phyloP scores from a whole-genome alignment of 2,888 invertebrate genomes.

The Microdon myrmicae region DNA sequence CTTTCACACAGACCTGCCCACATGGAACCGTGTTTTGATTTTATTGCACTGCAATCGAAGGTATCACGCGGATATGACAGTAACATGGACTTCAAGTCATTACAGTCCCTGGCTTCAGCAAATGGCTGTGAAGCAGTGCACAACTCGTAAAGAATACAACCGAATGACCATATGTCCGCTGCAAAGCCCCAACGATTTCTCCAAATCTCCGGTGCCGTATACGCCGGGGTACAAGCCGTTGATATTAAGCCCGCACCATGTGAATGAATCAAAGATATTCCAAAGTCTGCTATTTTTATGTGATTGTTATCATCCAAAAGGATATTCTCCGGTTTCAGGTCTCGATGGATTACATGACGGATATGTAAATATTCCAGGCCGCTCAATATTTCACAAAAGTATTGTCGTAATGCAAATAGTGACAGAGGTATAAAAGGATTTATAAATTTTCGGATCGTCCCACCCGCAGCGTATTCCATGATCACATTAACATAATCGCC shows the following conservation, averaged over 20 bases:
- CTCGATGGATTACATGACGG: slow-evolving; percentile 70
- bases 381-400: slow-evolving; percentile 66
- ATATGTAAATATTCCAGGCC: slow-evolving; percentile 65
- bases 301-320: slow-evolving; percentile 74
- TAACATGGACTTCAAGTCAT: slow-evolving; percentile 52
- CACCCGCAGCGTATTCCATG: slow-evolving; percentile 63
- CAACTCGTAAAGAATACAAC: slow-evolving; percentile 77
- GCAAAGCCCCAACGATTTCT: slow-evolving; percentile 76
- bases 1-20: slow-evolving; percentile 59
- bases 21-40: slow-evolving; percentile 53
- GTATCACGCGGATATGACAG: slow-evolving; percentile 4
- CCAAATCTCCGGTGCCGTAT: slow-evolving; percentile 79
- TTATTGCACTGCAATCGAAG: slow-evolving; percentile 55
- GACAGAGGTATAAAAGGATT: slow-evolving; percentile 43
- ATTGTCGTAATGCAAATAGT: slow-evolving; percentile 59
- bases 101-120: slow-evolving; percentile 39
- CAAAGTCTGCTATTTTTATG: slow-evolving; percentile 79
- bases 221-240: slow-evolving; percentile 75
- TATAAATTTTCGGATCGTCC: slow-evolving; percentile 61
- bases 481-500: slow-evolving; percentile 61
- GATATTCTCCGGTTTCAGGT: slow-evolving; percentile 81
- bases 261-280: slow-evolving; percentile 67
- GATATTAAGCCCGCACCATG: slow-evolving; percentile 28
- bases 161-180: slow-evolving; percentile 79
- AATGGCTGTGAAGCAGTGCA: slow-evolving; percentile 64